These are phyloP conservation scores for Paraescarpia echinospica DNA, from an alignment of 1,140 invertebrate genomes.

Conservation along the genomic window DNA sequence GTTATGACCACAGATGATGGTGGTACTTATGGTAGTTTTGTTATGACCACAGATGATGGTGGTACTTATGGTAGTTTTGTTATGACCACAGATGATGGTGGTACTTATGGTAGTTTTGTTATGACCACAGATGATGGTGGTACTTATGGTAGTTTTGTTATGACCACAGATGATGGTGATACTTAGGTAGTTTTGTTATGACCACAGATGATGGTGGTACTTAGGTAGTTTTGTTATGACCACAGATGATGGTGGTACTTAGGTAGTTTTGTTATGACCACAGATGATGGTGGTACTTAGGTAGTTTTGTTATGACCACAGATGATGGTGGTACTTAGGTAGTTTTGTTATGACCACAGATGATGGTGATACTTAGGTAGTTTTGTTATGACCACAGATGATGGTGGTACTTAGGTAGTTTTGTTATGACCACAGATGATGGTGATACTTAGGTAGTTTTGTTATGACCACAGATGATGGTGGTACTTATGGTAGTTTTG, in stretches of 20 bases:
- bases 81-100: constrained; percentile 78
- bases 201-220: too few species aligned
- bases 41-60: too few species aligned
- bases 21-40: constrained; percentile 90
- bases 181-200: too few species aligned
- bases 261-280: too few species aligned
- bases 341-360: too few species aligned
- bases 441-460: not conserved
- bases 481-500: constrained; percentile 90
- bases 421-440: too few species aligned
- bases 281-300: too few species aligned
- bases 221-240: constrained; percentile 17
- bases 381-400: constrained; percentile 68
- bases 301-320: constrained; percentile 51
- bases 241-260: constrained; percentile 89
- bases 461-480: constrained; percentile 76
- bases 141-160: not conserved
- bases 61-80: not conserved
- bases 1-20: constrained; percentile 76
- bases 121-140: too few species aligned
- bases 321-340: constrained; percentile 93
- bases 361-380: too few species aligned
- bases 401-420: constrained; percentile 89
- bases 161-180: constrained; percentile 85
- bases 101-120: too few species aligned